Base-by-base conservation (phyloP, 2,888 invertebrate genomes). In the Hetaerina titia region DNA sequence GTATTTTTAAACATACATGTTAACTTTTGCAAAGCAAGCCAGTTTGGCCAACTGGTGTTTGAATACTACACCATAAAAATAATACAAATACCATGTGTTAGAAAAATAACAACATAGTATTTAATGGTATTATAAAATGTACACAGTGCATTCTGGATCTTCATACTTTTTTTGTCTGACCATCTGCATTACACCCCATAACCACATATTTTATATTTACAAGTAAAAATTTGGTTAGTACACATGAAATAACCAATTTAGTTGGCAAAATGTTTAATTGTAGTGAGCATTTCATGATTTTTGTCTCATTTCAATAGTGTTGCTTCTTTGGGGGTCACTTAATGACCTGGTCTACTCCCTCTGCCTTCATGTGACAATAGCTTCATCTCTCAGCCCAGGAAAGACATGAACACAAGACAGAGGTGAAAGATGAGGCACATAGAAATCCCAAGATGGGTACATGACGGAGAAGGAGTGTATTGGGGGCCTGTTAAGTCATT, bases 81-180 rank as follows among this genome's bases (percentile, higher is more conserved):
- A 81, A 81, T 81, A 81, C 81, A 81, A 81, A 81, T 31, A 81
- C 81, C 81, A 81, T 81, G 31, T 81, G 81, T 81, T 81, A 81
- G 81, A 81, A 81, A 81, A 81, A 81, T 81, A 81, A 81, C 81
- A 13, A 31, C 81, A 81, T 81, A 81, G 81, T 81, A 81, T 81
- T 25, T n/a, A 81, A 81, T 31, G 11, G 13, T 31, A 31, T 81
- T 81, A 81, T 81, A 81, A 81, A 81, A 81, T 81, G 81, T 81
- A 81, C 31, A 25, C 31, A 31, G 81, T 81, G 81, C 81, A 81
- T 31, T 81, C 25, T 15, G 11, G 31, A 13, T 81, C 81, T 22
- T 81, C 31, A 31, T 81, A 15, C 81, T 7, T 22, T 15, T 13
- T 81, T 81, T 25, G 25, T 13, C 81, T 31, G 13, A 2, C 31